Evolutionary conservation across 1,140 invertebrate genomes (phyloP), one percentile per base, ranked within the genome.

Genomic region (Plectrocnemia conspersa): DNA sequence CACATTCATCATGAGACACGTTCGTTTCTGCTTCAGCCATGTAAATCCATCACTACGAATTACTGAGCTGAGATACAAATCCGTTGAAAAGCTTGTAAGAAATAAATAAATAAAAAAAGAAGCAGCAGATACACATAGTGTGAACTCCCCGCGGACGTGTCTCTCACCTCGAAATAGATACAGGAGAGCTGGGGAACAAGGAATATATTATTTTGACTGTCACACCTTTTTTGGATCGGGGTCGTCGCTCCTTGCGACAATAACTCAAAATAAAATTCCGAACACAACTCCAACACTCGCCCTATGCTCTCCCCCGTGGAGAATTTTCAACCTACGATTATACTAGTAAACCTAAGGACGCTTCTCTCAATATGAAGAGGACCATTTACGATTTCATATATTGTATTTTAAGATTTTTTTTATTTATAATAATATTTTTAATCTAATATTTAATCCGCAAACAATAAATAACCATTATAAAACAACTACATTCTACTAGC

Each of bases 221-320:
- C 36, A 40, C 48, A 52, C 48, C 48, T 41, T 52, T 52, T 52
- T 40, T 25, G 16, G 44, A n/a, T 40, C 16, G 15, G 4, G 29
- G 16, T 36, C 47, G 35, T 21, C 27, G 23, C 29, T 16, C 47
- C 47, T 33, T 22, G 15, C 18, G 21, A 27, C 47, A 16, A 52
- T 52, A 24, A 52, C 32, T 52, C 48, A 52, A 52, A 41, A 52
- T 52, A 52, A 52, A 52, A 40, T 52, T 52, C 48, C 38, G 24
- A 24, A 38, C 47, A 23, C 29, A 19, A 49, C 32, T 49, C 32
- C 11, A 18, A 23, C 24, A 35, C 36, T 36, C 35, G 29, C 13
- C 19, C 18, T 24, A 15, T 33, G 11, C 29, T 21, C 35, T 36
- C 29, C 32, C 47, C 47, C 21, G 36, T 36, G 21, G 35, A 49